Base-by-base conservation (phyloP, 2,113 vertebrate species). In the Dolichotis patagonum region DNA sequence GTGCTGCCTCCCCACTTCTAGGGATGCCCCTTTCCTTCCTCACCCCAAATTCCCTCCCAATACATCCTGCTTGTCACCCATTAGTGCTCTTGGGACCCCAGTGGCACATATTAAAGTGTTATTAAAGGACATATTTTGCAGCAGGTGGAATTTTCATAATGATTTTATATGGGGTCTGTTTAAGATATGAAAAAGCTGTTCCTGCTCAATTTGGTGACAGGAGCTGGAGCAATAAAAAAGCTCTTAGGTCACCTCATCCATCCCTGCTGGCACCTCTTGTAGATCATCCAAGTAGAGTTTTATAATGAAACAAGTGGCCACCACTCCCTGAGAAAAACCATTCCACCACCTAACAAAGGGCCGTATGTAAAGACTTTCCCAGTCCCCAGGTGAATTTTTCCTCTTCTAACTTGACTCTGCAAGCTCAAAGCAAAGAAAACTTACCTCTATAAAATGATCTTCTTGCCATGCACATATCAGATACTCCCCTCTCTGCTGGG, bases 1-100 rank as follows among this genome's bases (percentile, higher is more conserved):
- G 22, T 5, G 4, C 14, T 4, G 88, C 92, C 78, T 96, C 92
- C 65, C 62, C 96, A 96, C 96, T 90, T 95, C 93, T 89, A 93
- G 60, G 20, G 24, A 17, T 6, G 4, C 20, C 3, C 65, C 85
- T 17, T 94, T 84, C 54, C 84, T 63, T 11, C 89, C 38, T 5
- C 20, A 63, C 89, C 3, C 22, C 80, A 87, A 95, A 90, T 96
- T 96, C 63, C 88, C 95, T 80, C 71, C 96, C 93, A 56, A 12
- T 26, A 9, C 3, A 52, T n/a, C 35, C 85, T n/a, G 38, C 28
- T 56, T 9, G 41, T 14, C 63, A 62, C 30, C 12, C 65, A 32
- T 0, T 17, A 62, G 30, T 8, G 11, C 77, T n/a, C 60, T 69
- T 26, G 87, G 49, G 26, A 49, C 75, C 95, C 77, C 20, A 67